Evolutionary conservation across 2,888 invertebrate genomes (phyloP).

Genomic region (Flexamia atlantica): DNA sequence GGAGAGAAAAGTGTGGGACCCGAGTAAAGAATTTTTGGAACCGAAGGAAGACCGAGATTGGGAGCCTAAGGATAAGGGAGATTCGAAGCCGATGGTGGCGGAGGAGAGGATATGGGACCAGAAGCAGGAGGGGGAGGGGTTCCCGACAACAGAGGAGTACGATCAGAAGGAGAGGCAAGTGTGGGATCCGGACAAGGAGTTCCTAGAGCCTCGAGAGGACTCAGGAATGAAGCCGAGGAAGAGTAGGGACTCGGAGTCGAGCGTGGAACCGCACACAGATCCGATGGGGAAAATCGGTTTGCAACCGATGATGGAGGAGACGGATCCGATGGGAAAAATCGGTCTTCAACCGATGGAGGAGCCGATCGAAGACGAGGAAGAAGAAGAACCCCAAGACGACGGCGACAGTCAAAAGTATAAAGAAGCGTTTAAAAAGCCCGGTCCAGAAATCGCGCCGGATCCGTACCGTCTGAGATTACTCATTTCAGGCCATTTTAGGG

Average conservation of each 20-base stretch:
- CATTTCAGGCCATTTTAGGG: constrained; percentile 40
- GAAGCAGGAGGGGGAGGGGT: background rate
- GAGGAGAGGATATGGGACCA: background rate
- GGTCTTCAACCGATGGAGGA: background rate
- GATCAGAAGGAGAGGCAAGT: background rate
- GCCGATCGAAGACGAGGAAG: background rate
- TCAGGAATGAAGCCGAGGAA: no score
- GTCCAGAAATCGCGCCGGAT: background rate
- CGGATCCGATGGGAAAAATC: background rate
- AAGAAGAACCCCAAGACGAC: background rate
- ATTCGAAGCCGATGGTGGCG: background rate
- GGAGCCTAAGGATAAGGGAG: background rate
- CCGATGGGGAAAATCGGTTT: no score
- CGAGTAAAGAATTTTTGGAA: no score
- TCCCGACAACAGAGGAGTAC: background rate
- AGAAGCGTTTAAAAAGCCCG: no score
- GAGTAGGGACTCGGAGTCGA: no score
- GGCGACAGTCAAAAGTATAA: no score
- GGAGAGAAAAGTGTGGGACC: no score
- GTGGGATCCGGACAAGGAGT: no score
- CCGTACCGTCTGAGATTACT: background rate
- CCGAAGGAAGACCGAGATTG: no score
- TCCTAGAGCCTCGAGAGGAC: no score
- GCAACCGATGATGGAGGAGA: no score
- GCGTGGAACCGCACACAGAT: no score